These are phyloP conservation scores for Zoanthus sociatus DNA, from an alignment of 92 coral and sea anemone species.

Conservation along the genomic window DNA sequence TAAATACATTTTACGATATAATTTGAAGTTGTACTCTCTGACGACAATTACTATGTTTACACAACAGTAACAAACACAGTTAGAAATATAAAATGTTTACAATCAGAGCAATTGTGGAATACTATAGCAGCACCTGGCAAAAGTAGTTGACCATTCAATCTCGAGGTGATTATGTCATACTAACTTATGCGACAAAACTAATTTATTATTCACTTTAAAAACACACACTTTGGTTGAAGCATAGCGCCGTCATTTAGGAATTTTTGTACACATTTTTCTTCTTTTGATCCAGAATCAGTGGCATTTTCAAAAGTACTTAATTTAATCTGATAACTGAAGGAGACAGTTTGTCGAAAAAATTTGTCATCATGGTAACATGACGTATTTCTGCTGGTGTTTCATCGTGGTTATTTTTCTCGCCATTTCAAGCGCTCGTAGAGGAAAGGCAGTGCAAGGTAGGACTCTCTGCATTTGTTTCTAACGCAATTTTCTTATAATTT, in stretches of 20 bases:
- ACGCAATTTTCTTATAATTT: not conserved
- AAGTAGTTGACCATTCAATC: not conserved
- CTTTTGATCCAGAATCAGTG: not conserved
- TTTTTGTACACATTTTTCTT: not conserved
- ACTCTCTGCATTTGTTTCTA: not conserved
- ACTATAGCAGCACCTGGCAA: slow-evolving; percentile 44
- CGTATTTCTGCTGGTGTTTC: slow-evolving; percentile 44
- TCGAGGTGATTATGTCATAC: slow-evolving; percentile 35
- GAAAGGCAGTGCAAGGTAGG: slow-evolving; percentile 4
- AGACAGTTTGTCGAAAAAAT: slow-evolving; percentile 19
- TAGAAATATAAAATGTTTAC: slow-evolving; percentile 30
- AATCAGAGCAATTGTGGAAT: slow-evolving; percentile 1
- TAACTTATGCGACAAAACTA: slow-evolving; percentile 43
- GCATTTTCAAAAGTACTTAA: not conserved
- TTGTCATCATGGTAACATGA: slow-evolving; percentile 89
- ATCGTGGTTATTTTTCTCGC: slow-evolving; percentile 10
- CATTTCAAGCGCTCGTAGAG: not conserved
- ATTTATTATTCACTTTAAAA: slow-evolving; percentile 46
- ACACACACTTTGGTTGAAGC: not conserved
- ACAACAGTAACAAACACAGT: not conserved
- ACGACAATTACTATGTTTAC: slow-evolving; percentile 1
- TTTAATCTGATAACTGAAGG: slow-evolving; percentile 1
- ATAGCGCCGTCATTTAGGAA: not conserved
- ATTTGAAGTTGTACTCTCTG: too few species aligned
- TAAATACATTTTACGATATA: too few species aligned